A percentile compares a stretch with the other conserved stretches of the same genome.
Evolutionary conservation across 1,140 invertebrate species (phyloP).

Genomic region (Thaumetopoea pityocampa): DNA sequence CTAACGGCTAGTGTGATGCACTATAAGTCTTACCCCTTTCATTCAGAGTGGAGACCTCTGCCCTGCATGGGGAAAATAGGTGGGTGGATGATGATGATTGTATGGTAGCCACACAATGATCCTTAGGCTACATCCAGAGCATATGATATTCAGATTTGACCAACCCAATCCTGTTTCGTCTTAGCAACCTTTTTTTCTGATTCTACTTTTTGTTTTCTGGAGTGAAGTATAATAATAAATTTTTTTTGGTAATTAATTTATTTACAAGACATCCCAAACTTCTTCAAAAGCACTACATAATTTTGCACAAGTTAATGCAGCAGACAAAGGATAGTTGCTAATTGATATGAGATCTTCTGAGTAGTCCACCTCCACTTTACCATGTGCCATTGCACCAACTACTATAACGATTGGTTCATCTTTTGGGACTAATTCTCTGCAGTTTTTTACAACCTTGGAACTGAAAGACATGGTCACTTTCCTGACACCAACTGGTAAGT

Average conservation of each 20-base stretch:
- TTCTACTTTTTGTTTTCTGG: too few relatives aligned
- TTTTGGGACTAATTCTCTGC: constrained; percentile 87
- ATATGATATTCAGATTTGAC: too few relatives aligned
- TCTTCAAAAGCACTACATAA: constrained; percentile 98
- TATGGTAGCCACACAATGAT: too few relatives aligned
- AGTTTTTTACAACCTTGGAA: constrained; percentile 85
- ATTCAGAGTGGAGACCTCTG: too few relatives aligned
- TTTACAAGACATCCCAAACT: constrained; percentile 90
- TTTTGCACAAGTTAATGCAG: constrained; percentile 96
- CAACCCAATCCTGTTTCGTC: too few relatives aligned
- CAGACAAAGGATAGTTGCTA: constrained; percentile 97
- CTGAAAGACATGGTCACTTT: constrained; percentile 95
- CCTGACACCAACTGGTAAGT: constrained; percentile 95
- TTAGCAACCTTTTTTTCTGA: too few relatives aligned
- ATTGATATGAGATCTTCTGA: constrained; percentile 94
- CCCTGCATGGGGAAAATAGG: too few relatives aligned
- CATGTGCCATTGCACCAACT: constrained; percentile 98
- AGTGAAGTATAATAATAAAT: too few relatives aligned
- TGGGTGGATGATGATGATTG: too few relatives aligned
- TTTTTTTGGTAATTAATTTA: constrained; percentile 3
- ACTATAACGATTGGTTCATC: constrained; percentile 93
- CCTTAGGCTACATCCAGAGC: too few relatives aligned
- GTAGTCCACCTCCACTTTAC: constrained; percentile 94
- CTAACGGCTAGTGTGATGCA: too few relatives aligned
- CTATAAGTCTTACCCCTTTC: too few relatives aligned